These are phyloP conservation scores for Patella ulyssiponensis DNA, from an alignment of 2,888 invertebrate genomes.

Conservation along the genomic window DNA sequence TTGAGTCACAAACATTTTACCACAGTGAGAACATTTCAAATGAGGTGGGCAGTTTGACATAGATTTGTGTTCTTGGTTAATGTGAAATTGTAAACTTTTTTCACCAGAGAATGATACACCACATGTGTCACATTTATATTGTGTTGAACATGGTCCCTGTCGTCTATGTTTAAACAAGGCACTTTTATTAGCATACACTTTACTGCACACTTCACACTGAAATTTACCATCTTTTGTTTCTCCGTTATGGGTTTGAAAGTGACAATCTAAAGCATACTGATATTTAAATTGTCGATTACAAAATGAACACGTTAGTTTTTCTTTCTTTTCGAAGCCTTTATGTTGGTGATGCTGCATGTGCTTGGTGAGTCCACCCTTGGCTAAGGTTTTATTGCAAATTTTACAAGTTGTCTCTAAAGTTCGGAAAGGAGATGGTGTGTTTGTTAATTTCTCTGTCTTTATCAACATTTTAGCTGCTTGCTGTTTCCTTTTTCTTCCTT, in stretches of 20 bases:
- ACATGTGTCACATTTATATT: not conserved
- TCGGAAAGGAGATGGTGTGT: not conserved
- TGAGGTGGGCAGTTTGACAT: not conserved
- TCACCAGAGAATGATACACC: not conserved
- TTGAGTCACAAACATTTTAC: not conserved
- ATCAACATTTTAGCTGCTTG: no score
- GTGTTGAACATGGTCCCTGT: not conserved
- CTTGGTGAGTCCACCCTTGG: not conserved
- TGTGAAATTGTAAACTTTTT: not conserved
- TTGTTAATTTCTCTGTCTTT: not conserved
- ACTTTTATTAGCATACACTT: slow-evolving; percentile 6
- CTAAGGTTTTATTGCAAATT: not conserved
- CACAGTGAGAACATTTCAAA: not conserved
- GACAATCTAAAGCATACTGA: not conserved
- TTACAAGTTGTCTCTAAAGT: not conserved
- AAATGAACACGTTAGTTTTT: not conserved
- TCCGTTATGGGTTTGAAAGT: not conserved
- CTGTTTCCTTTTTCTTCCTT: no score
- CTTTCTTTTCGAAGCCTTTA: not conserved
- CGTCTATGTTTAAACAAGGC: slow-evolving; percentile 12
- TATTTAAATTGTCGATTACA: not conserved
- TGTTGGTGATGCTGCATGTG: not conserved
- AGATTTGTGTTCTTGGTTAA: not conserved
- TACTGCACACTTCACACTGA: slow-evolving; percentile 9
- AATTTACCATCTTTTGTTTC: not conserved